Conservation (phyloP, 2,113 vertebrate genomes). For the Periophthalmodon schlosseri region DNA sequence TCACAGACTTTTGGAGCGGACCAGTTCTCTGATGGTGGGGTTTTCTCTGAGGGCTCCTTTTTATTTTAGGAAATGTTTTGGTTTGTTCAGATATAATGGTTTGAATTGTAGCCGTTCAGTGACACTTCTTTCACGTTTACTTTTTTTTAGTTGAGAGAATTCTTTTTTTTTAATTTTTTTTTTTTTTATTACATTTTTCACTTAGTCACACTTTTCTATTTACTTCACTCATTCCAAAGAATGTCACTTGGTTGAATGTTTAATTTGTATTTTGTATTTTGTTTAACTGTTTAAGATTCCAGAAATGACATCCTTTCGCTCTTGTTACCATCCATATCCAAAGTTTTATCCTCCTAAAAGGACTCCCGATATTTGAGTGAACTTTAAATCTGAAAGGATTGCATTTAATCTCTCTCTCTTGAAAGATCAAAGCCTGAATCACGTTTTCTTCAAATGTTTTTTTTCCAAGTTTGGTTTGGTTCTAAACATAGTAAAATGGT, state of each 20-base stretch:
- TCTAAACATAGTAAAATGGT: not conserved
- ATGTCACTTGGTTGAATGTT: not conserved
- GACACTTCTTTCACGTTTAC: not conserved
- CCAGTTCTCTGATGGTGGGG: not conserved
- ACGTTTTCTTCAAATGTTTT: not conserved
- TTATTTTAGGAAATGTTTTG: not conserved
- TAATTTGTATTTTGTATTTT: not conserved
- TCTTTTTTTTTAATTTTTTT: not conserved
- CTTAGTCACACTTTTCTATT: not conserved
- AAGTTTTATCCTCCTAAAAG: no score
- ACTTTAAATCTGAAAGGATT: no score
- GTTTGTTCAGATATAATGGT: not conserved
- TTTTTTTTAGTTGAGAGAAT: not conserved
- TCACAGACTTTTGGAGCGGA: not conserved
- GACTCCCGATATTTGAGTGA: no score
- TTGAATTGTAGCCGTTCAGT: not conserved
- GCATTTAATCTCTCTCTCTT: not conserved
- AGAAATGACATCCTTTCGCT: no score
- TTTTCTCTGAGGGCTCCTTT: not conserved
- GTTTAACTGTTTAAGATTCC: not conserved
- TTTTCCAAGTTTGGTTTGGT: not conserved
- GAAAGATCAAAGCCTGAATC: not conserved
- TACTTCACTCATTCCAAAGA: not conserved
- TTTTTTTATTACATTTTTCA: not conserved
- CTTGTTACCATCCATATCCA: no score